Evolutionary conservation across 2,888 invertebrate genomes (phyloP).

Genomic region (Aricia artaxerxes): DNA sequence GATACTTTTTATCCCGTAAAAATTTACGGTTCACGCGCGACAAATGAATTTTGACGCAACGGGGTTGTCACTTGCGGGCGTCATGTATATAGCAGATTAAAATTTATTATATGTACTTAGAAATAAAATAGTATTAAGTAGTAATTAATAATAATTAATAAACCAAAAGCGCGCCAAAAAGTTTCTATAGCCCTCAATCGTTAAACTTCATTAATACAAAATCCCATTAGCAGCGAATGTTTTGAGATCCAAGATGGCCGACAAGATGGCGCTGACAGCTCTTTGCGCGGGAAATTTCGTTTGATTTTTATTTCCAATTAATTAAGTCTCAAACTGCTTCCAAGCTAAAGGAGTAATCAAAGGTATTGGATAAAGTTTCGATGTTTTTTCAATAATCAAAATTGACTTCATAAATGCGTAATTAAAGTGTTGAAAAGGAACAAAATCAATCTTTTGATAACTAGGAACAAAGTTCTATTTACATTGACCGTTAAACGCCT

Average conservation of each 20-base stretch:
- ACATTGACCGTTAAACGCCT: no score
- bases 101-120: no score
- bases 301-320: conserved; percentile 15
- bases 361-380: background rate
- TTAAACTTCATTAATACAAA: background rate
- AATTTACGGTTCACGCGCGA: no score
- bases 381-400: background rate
- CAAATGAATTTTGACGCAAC: no score
- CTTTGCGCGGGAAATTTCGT: background rate
- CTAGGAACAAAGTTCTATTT: background rate
- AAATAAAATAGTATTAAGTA: no score
- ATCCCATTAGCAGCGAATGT: conserved; percentile 12
- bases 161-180: background rate
- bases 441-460: background rate
- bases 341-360: background rate
- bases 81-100: no score
- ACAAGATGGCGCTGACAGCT: conserved; percentile 8
- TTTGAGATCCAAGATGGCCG: conserved; percentile 16
- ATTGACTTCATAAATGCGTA: background rate
- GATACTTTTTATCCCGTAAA: no score
- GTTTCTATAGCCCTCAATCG: background rate
- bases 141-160: background rate
- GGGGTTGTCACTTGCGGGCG: no score
- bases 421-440: background rate
- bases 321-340: background rate